Base-by-base conservation (phyloP, 2,888 invertebrate species). In the Acleris emargana region DNA sequence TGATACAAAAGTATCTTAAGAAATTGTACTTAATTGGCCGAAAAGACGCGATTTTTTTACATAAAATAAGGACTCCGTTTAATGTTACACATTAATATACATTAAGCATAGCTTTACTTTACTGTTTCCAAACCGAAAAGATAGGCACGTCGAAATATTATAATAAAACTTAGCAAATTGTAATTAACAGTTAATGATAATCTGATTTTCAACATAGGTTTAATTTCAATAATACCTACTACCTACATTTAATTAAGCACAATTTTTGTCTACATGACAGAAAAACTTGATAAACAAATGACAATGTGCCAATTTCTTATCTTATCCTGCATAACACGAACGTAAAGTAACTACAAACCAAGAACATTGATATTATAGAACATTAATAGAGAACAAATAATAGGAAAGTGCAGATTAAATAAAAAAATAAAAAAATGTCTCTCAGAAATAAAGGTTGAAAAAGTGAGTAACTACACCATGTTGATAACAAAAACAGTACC, bases 301-400 rank as follows among this genome's bases (percentile, higher is more conserved):
- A 47, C 47, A n/a, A 32, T 58, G 52, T 58, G 51, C 63, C 47
- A 58, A 45, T 63, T 58, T 63, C 17, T 63, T 22, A 58, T 63
- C 50, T 50, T 42, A 17, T 38, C 20, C 25, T 28, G 28, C 13
- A 16, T 25, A 38, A 59, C 51, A 42, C 38, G n/a, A n/a, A n/a
- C n/a, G n/a, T 32, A 5, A 38, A 57, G 43, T 17, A 45, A 57
- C 32, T 45, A 17, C 43, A 32, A 20, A 25, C n/a, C 4, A 55
- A 18, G 3, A 38, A 13, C 32, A 53, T 28, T 53, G 18, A 43
- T 16, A 43, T n/a, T 43, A 43, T n/a, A 43, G n/a, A 43, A 43
- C 5, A 42, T 42, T 16, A 16, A 42, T 16, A 43, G 2, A 43
- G 6, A n/a, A 43, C 1, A n/a, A 43, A 16, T 4, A 16, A n/a